phyloP scores from a whole-genome alignment of 2,797 vertebrate species.

The Acestrorhynchus altus region DNA sequence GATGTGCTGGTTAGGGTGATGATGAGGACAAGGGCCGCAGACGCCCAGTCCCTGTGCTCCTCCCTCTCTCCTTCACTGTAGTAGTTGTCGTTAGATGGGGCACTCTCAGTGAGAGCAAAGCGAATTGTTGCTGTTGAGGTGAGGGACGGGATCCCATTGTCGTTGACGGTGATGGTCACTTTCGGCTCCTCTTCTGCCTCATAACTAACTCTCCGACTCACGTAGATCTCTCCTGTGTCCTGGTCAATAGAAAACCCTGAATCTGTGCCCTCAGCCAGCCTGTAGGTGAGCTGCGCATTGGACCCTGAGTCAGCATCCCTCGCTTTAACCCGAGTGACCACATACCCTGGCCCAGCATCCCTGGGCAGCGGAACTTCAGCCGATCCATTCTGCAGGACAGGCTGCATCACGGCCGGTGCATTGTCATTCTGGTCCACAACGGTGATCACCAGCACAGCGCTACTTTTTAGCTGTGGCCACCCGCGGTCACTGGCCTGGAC shows the following conservation, averaged over 20 bases:
- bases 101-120: constrained; percentile 85
- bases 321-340: constrained; percentile 90
- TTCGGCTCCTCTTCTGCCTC: constrained; percentile 84
- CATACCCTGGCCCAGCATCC: constrained; percentile 84
- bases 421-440: constrained; percentile 96
- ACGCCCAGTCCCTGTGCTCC: constrained; percentile 86
- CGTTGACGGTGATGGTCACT: constrained; percentile 83
- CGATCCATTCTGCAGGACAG: constrained; percentile 86
- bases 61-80: constrained; percentile 75
- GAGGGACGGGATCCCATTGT: constrained; percentile 86
- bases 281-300: constrained; percentile 88
- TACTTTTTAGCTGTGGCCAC: constrained; percentile 89
- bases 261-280: constrained; percentile 83
- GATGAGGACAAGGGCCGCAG: constrained; percentile 85
- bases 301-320: constrained; percentile 89
- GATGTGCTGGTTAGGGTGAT: constrained; percentile 93
- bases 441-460: constrained; percentile 85
- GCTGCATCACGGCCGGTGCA: constrained; percentile 85
- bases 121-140: constrained; percentile 86
- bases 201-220: constrained; percentile 85
- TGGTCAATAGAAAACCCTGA: constrained; percentile 87
- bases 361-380: constrained; percentile 87
- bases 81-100: constrained; percentile 78
- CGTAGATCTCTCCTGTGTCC: constrained; percentile 86
- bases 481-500: constrained; percentile 91